Percentiles rank a stretch among this genome's conserved stretches.
Conservation (phyloP, 64 coral and sea anemone species). For the Porites australiensis region DNA sequence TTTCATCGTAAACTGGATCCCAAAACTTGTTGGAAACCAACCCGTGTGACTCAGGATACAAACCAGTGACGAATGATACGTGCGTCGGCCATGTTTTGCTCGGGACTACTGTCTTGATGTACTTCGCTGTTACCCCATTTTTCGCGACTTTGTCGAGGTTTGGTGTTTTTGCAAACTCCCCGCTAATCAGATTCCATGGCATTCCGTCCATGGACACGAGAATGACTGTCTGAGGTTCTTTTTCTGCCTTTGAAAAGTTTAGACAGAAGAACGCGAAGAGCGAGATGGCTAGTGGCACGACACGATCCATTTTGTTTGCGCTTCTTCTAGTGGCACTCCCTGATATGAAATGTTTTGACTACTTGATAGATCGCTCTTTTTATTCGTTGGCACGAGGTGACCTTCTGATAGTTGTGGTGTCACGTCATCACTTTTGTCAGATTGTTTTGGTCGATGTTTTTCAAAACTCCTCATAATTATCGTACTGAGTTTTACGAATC, state of each 20-base stretch:
- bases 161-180: constrained; percentile 13
- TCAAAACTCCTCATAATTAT: no score
- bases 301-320: neutral
- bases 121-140: constrained; percentile 29
- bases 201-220: constrained; percentile 67
- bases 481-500: no score
- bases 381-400: no score
- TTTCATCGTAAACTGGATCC: constrained; percentile 72
- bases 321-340: no score
- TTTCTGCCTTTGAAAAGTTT: neutral
- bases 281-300: neutral
- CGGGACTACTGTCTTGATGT: constrained; percentile 52
- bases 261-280: neutral
- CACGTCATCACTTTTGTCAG: no score
- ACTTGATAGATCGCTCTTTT: no score
- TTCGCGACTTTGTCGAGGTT: constrained; percentile 62
- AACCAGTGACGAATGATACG: constrained; percentile 42
- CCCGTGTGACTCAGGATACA: constrained; percentile 72
- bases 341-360: no score
- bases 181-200: constrained; percentile 59
- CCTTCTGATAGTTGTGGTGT: no score
- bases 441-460: no score
- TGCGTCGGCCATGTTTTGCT: constrained; percentile 69
- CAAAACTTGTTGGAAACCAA: constrained; percentile 62
- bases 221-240: constrained; percentile 39